Conservation (phyloP, 1,140 invertebrate species). For the Aphidius ervi region DNA sequence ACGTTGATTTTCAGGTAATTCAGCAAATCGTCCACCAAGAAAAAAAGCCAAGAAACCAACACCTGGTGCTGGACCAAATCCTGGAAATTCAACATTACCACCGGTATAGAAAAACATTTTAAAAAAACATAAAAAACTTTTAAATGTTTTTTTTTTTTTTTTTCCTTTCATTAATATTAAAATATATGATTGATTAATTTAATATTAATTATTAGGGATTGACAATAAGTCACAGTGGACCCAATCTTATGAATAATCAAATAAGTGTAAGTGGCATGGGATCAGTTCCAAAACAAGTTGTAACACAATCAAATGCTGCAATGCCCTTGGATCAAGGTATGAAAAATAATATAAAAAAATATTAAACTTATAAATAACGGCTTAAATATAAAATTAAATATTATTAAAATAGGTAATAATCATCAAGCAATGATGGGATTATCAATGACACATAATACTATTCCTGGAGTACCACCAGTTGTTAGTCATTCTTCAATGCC, state of each 20-base stretch:
- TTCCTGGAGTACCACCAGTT: slow-evolving; percentile 36
- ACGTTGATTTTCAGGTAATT: slow-evolving; percentile 48
- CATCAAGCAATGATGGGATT: slow-evolving; percentile 32
- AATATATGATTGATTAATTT: background rate
- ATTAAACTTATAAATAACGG: too few species aligned
- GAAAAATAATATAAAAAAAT: background rate
- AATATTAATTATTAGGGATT: slow-evolving; percentile 35
- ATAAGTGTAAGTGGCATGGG: slow-evolving; percentile 40
- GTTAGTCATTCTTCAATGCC: slow-evolving; percentile 52
- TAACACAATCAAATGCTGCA: slow-evolving; percentile 45
- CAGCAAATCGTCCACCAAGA: slow-evolving; percentile 45
- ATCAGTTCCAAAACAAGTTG: slow-evolving; percentile 42
- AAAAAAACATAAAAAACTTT: background rate
- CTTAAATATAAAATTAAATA: background rate
- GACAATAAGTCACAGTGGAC: slow-evolving; percentile 48
- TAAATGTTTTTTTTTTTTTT: background rate
- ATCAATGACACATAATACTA: slow-evolving; percentile 30
- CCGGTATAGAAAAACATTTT: slow-evolving; percentile 37
- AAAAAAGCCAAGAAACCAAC: slow-evolving; percentile 48
- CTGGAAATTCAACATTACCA: slow-evolving; percentile 35
- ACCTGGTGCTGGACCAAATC: slow-evolving; percentile 30
- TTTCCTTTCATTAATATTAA: background rate
- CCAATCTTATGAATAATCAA: slow-evolving; percentile 49
- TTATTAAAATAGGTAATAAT: slow-evolving; percentile 30
- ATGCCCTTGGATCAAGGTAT: slow-evolving; percentile 48